These are phyloP conservation scores for Sander vitreus DNA, from an alignment of 2,113 vertebrate genomes.

Conservation along the genomic window DNA sequence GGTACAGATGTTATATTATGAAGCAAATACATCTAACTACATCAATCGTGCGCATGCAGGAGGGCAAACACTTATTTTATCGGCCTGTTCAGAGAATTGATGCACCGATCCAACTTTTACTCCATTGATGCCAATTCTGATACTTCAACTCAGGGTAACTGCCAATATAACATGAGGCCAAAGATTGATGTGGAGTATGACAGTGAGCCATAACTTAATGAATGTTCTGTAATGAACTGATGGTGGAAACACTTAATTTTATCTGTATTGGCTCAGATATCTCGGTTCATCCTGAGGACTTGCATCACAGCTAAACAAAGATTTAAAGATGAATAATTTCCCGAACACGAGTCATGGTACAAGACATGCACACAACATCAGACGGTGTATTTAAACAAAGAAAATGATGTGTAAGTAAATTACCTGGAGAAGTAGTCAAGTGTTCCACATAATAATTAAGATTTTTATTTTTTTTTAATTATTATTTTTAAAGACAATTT, in stretches of 20 bases:
- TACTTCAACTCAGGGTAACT: not conserved
- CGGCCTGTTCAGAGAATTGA: not conserved
- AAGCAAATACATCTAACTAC: not conserved
- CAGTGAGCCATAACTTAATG: too few relatives aligned
- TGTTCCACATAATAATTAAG: not conserved
- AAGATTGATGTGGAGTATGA: too few relatives aligned
- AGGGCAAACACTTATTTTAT: not conserved
- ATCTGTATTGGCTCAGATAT: not conserved
- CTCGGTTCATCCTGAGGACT: not conserved
- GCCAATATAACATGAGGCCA: too few relatives aligned
- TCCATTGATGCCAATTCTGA: not conserved
- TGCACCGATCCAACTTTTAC: not conserved
- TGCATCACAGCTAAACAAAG: not conserved
- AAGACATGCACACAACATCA: too few relatives aligned
- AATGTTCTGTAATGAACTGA: too few relatives aligned
- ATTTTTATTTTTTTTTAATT: not conserved
- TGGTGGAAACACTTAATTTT: too few relatives aligned
- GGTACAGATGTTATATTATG: not conserved
- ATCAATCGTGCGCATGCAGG: not conserved
- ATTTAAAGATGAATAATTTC: not conserved
- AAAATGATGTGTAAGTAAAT: too few relatives aligned
- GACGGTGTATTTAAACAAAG: too few relatives aligned
- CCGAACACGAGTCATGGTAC: not conserved
- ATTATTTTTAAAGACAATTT: too few relatives aligned
- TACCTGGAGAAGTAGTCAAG: not conserved